phyloP scores from a whole-genome alignment of 2,113 vertebrate genomes.

The Numenius arquata region DNA sequence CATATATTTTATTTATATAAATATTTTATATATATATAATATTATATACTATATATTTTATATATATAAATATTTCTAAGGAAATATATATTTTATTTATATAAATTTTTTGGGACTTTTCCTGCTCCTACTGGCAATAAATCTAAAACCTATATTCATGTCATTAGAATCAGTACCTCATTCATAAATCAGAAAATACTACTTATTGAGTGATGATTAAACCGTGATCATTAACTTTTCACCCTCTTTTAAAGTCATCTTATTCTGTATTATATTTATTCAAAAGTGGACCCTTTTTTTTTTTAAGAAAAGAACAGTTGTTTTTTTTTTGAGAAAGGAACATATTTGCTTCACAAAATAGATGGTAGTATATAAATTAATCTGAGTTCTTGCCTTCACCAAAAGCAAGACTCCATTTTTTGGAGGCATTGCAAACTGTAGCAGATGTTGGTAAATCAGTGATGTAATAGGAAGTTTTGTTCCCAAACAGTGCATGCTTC shows the following conservation, averaged over 20 bases:
- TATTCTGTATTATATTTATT: not conserved
- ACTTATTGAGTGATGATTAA: not conserved
- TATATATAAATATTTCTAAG: too few relatives aligned
- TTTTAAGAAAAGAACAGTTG: not conserved
- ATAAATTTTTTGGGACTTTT: not conserved
- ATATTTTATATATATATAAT: too few relatives aligned
- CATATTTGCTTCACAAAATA: not conserved
- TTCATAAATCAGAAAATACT: not conserved
- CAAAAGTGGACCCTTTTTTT: fast-evolving
- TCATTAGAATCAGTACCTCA: not conserved
- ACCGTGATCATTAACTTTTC: not conserved
- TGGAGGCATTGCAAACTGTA: not conserved
- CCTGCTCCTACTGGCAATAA: not conserved
- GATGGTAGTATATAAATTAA: not conserved
- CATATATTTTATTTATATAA: too few relatives aligned
- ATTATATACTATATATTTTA: too few relatives aligned
- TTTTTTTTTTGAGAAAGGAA: not conserved
- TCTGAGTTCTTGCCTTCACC: not conserved
- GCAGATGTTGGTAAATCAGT: not conserved
- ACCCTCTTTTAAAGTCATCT: not conserved
- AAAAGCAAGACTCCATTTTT: not conserved
- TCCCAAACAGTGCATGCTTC: not conserved
- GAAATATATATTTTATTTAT: too few relatives aligned
- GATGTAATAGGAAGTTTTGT: not conserved
- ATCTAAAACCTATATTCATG: not conserved